A percentile compares a stretch with the other conserved stretches of the same genome.
These are phyloP conservation scores for Phthorimaea operculella DNA, from an alignment of 1,140 invertebrate genomes.

Conservation along the genomic window DNA sequence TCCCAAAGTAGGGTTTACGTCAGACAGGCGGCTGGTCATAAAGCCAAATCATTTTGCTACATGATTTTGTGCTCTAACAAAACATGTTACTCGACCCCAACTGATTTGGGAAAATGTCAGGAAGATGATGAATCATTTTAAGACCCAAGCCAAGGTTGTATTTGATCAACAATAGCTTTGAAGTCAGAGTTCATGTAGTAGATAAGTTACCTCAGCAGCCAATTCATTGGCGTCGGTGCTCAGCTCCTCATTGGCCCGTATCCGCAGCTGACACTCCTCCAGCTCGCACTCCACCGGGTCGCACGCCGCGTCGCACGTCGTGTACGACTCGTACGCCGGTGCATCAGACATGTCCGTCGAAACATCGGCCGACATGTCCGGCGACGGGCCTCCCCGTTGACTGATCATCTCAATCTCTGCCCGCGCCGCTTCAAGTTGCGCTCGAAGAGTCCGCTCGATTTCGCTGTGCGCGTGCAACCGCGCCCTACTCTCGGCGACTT, in stretches of 20 bases:
- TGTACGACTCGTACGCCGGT: conserved; percentile 19
- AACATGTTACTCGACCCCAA: too few species aligned
- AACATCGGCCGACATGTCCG: conserved; percentile 7
- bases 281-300: conserved; percentile 46
- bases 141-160: too few species aligned
- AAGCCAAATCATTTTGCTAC: too few species aligned
- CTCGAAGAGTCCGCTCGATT: conserved; percentile 52
- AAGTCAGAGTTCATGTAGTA: conserved; percentile 6
- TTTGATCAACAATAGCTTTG: too few species aligned
- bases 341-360: conserved; percentile 14
- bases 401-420: conserved; percentile 29
- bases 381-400: background rate
- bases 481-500: conserved; percentile 56
- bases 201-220: conserved; percentile 59
- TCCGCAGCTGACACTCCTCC: conserved; percentile 43
- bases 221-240: conserved; percentile 56
- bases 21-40: too few species aligned
- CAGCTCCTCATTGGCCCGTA: conserved; percentile 46
- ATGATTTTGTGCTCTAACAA: too few species aligned
- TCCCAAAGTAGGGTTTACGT: too few species aligned
- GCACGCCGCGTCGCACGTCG: conserved; percentile 46
- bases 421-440: conserved; percentile 53
- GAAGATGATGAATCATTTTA: too few species aligned
- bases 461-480: conserved; percentile 53
- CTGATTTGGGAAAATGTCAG: too few species aligned